Evolutionary conservation across 2,113 vertebrate species (phyloP).

Genomic region (Physeter macrocephalus): DNA sequence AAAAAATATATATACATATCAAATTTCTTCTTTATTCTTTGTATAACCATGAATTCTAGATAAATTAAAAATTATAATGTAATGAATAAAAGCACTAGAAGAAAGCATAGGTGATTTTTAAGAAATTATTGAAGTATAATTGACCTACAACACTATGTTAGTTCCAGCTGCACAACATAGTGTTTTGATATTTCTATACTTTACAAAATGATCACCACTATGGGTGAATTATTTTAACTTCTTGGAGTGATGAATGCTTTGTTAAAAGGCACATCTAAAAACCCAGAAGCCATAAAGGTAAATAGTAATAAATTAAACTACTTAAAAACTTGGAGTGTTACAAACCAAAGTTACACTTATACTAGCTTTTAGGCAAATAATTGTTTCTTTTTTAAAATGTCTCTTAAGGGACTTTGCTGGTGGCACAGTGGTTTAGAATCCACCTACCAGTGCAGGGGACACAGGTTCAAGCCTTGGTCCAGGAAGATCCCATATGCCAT

Average conservation of each 20-base stretch:
- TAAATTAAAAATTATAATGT: background rate
- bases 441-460: too few species aligned
- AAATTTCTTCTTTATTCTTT: background rate
- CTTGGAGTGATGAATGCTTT: background rate
- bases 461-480: too few species aligned
- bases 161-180: too few species aligned
- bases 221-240: background rate
- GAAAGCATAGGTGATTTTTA: background rate
- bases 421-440: too few species aligned
- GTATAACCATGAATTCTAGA: background rate
- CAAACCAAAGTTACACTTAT: background rate
- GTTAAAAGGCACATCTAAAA: background rate
- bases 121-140: too few species aligned
- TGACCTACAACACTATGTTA: too few species aligned
- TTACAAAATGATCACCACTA: too few species aligned
- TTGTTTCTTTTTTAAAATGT: background rate
- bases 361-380: background rate
- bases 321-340: background rate
- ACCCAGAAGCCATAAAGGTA: background rate
- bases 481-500: too few species aligned
- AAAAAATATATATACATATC: background rate
- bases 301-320: background rate
- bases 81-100: background rate
- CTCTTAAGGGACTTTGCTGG: too few species aligned
- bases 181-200: too few species aligned